phyloP scores from a whole-genome alignment of 2,888 invertebrate genomes.

The Automeris io region DNA sequence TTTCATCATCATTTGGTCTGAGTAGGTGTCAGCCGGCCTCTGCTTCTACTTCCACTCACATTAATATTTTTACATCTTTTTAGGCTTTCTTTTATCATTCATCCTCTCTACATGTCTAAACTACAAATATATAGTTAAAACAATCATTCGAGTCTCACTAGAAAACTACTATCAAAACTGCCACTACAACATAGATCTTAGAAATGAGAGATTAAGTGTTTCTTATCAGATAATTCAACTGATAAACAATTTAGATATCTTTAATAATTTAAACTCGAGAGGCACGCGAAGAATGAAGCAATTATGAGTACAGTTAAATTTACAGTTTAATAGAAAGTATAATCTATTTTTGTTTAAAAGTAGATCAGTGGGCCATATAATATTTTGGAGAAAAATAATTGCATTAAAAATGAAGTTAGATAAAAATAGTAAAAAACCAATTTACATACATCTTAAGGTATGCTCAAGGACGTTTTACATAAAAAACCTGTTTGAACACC shows the following conservation, averaged over 20 bases:
- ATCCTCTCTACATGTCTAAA: too few relatives aligned
- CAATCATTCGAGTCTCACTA: too few relatives aligned
- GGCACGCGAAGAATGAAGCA: neutral
- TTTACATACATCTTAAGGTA: neutral
- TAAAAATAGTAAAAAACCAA: neutral
- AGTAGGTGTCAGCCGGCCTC: too few relatives aligned
- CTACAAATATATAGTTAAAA: too few relatives aligned
- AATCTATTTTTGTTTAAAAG: constrained; percentile 20
- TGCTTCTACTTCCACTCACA: too few relatives aligned
- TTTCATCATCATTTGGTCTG: too few relatives aligned
- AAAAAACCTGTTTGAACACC: constrained; percentile 48
- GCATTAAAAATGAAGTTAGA: neutral
- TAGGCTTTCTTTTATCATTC: too few relatives aligned
- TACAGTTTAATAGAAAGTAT: constrained; percentile 32
- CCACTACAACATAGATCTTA: too few relatives aligned
- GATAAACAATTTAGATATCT: constrained; percentile 1
- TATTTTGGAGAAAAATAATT: constrained; percentile 3
- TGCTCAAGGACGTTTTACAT: constrained; percentile 43
- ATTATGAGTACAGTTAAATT: constrained; percentile 11
- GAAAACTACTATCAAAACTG: too few relatives aligned
- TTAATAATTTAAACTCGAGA: neutral
- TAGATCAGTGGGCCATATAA: constrained; percentile 37
- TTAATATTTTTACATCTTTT: too few relatives aligned
- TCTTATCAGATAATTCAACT: constrained; percentile 26
- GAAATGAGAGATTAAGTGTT: constrained; percentile 2